Evolutionary conservation across 2,113 vertebrate species (phyloP), one percentile per base, ranked within the genome.

Genomic region (Gadus chalcogrammus): DNA sequence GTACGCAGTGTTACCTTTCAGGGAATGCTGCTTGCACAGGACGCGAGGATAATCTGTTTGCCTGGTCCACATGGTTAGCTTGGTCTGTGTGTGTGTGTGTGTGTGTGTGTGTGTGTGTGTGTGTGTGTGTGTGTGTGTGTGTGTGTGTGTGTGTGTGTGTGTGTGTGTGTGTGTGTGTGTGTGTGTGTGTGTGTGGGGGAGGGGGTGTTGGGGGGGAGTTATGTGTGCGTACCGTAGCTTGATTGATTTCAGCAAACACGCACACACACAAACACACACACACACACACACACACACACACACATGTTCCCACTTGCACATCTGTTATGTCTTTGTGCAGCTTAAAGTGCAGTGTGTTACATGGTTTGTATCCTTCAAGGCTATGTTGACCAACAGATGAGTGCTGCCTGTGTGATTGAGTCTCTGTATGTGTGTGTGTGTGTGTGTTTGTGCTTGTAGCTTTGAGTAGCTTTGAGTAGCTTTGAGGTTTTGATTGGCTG

Each of bases 111-210:
- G 31, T 4, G 63, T 38, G 63, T 28, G 67, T 69, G 24, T 69
- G 67, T 13, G 67, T 38, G 59, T 65, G 31, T 65, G 63, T 9
- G 63, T 65, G 22, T 31, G 28, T 24, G 63, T 31, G 63, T 60
- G 63, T 6, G 63, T 38, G 63, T 28, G 67, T 69, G 24, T 69
- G 67, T 12, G 67, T 35, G n/a, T n/a, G 60, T 11, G 60, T 61
- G 60, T 22, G 64, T 52, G 38, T 65, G 35, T 65, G 64, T 48
- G 15, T 65, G 59, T 65, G 31, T 65, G 63, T 9, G 63, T 65
- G 22, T 31, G 28, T 24, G 63, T 31, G 63, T 60, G 63, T 6
- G 63, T 38, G 63, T 4, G 31, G 31, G 27, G 1, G 63, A 1
- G 52, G 11, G 52, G 11, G 16, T 4, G 24, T 3, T 3, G 5